A percentile compares a stretch with the other conserved stretches of the same genome.
phyloP scores from a whole-genome alignment of 2,888 invertebrate genomes.

The Idaea dimidiata region DNA sequence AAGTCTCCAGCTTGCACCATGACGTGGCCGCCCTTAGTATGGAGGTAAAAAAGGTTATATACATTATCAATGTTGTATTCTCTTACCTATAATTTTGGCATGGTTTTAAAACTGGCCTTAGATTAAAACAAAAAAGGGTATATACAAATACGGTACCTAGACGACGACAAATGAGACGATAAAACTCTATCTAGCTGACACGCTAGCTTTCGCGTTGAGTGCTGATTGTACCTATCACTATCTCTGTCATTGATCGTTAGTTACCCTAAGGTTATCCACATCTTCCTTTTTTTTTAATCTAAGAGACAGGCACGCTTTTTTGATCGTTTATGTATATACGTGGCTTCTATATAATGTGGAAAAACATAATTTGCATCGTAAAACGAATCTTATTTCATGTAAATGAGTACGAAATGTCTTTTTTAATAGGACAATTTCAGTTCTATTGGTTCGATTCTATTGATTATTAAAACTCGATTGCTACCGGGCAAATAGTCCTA shows the following conservation, averaged over 20 bases:
- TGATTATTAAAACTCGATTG: slow-evolving; percentile 1
- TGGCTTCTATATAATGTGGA: neutral
- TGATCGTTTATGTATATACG: neutral
- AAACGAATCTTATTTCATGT: neutral
- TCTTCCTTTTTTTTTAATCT: no score
- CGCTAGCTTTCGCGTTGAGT: no score
- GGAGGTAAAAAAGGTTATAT: slow-evolving; percentile 78
- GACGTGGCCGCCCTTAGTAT: slow-evolving; percentile 92
- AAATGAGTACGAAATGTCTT: no score
- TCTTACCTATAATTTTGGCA: no score
- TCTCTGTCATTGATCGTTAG: no score
- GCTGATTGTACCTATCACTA: no score
- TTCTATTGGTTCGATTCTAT: neutral
- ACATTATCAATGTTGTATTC: neutral
- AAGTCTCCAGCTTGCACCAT: slow-evolving; percentile 90
- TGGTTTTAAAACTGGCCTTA: no score
- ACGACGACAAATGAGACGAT: no score
- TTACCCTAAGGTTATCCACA: no score
- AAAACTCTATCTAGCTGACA: no score
- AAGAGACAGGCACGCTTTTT: neutral
- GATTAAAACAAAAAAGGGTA: no score
- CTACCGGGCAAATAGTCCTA: slow-evolving; percentile 2
- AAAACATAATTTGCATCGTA: neutral
- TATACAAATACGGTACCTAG: no score
- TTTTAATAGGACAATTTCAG: neutral